Conservation (phyloP, 2,113 vertebrate genomes). For the Heloderma charlesbogerti region DNA sequence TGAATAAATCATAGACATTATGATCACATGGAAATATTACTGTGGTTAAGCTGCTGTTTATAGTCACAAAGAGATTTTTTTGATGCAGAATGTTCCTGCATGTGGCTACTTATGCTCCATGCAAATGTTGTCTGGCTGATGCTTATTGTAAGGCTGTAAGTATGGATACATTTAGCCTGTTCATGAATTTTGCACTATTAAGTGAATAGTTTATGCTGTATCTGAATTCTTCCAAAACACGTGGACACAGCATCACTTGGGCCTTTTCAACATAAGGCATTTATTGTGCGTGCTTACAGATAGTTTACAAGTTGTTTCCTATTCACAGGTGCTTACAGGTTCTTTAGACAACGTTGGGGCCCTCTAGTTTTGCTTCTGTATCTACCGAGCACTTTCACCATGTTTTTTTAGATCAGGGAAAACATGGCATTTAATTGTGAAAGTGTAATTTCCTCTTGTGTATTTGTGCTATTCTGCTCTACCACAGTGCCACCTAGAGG, state of each 20-base stretch:
- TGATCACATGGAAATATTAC: not conserved
- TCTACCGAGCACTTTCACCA: too few relatives aligned
- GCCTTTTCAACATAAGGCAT: too few relatives aligned
- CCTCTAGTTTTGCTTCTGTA: too few relatives aligned
- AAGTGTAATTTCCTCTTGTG: too few relatives aligned
- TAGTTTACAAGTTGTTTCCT: too few relatives aligned
- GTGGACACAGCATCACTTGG: not conserved
- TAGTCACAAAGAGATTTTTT: not conserved
- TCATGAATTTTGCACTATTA: not conserved
- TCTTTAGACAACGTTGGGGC: too few relatives aligned
- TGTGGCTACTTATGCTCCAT: not conserved
- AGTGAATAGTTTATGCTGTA: accelerated
- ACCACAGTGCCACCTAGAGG: too few relatives aligned
- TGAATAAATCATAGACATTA: not conserved
- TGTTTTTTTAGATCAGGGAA: too few relatives aligned
- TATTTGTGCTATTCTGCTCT: too few relatives aligned
- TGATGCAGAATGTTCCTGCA: not conserved
- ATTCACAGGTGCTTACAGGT: too few relatives aligned
- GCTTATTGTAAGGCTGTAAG: not conserved
- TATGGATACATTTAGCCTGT: not conserved
- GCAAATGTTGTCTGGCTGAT: not conserved
- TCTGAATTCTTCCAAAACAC: not conserved
- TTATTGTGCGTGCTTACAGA: too few relatives aligned
- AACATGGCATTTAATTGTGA: too few relatives aligned
- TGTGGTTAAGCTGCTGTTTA: not conserved